A percentile compares a stretch with the other conserved stretches of the same genome.
These are phyloP conservation scores for Trichogramma dendrolimi DNA, from an alignment of 2,888 invertebrate genomes.

Conservation along the genomic window DNA sequence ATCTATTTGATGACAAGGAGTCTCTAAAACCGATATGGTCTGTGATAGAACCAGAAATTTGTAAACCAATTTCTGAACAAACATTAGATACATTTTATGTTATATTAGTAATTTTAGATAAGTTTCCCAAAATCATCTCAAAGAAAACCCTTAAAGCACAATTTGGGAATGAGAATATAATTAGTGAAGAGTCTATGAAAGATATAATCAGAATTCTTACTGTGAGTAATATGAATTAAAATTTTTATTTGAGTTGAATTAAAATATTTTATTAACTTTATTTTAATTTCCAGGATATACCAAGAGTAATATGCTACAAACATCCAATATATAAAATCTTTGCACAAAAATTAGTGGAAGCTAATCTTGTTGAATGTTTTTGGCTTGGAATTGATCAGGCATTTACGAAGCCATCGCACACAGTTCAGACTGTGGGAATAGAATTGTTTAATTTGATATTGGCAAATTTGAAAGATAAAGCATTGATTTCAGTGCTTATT, in stretches of 20 bases:
- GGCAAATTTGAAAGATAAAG: constrained; percentile 53
- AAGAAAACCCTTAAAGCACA: constrained; percentile 57
- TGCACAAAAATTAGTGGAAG: constrained; percentile 56
- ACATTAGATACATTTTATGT: constrained; percentile 64
- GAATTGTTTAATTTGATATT: constrained; percentile 61
- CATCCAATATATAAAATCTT: constrained; percentile 67
- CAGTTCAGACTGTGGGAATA: constrained; percentile 60
- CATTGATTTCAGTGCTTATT: constrained; percentile 59
- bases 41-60: constrained; percentile 58
- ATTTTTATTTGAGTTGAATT: constrained; percentile 19
- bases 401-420: constrained; percentile 56
- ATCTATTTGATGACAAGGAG: constrained; percentile 55
- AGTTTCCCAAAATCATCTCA: constrained; percentile 55
- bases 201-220: constrained; percentile 61
- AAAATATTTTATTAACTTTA: not conserved
- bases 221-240: constrained; percentile 52
- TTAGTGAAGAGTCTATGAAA: constrained; percentile 59
- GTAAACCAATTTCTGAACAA: constrained; percentile 63
- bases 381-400: constrained; percentile 57
- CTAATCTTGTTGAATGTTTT: constrained; percentile 56
- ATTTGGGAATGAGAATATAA: constrained; percentile 58
- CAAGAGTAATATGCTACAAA: constrained; percentile 57
- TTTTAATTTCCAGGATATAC: constrained; percentile 56
- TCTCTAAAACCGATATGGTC: constrained; percentile 62
- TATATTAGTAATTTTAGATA: constrained; percentile 54